These are phyloP conservation scores for Onychomys leucogaster DNA, from an alignment of 2,797 vertebrate genomes.

Conservation along the genomic window DNA sequence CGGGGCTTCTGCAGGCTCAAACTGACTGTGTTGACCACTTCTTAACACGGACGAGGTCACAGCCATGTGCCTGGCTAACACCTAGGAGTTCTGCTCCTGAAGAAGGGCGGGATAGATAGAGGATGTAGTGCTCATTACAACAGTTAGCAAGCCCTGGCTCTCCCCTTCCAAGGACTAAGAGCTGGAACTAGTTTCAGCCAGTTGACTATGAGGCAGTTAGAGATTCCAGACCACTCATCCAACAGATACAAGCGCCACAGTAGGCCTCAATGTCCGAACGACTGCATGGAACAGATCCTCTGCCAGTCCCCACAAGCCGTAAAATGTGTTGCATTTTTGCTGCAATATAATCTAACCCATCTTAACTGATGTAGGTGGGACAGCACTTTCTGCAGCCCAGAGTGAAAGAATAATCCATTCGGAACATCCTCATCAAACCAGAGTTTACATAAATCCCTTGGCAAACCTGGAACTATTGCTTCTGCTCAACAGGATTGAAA, in stretches of 20 bases:
- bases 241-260: background rate
- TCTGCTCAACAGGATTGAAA: background rate
- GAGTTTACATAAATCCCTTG: background rate
- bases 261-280: background rate
- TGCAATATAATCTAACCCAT: background rate
- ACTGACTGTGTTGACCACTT: background rate
- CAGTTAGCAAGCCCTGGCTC: background rate
- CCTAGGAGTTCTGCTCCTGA: background rate
- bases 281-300: background rate
- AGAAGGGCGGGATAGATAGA: background rate
- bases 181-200: background rate
- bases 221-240: background rate
- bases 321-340: background rate
- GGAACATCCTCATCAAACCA: background rate
- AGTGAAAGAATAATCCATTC: background rate
- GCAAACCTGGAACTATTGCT: background rate
- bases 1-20: background rate
- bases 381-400: background rate
- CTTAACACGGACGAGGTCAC: background rate
- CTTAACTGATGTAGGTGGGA: background rate
- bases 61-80: background rate
- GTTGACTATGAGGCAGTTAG: background rate
- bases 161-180: background rate
- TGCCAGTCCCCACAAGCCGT: accelerated
- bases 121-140: background rate